phyloP scores from a whole-genome alignment of 2,888 invertebrate species.

The Kuschelorhynchus macadamiae region DNA sequence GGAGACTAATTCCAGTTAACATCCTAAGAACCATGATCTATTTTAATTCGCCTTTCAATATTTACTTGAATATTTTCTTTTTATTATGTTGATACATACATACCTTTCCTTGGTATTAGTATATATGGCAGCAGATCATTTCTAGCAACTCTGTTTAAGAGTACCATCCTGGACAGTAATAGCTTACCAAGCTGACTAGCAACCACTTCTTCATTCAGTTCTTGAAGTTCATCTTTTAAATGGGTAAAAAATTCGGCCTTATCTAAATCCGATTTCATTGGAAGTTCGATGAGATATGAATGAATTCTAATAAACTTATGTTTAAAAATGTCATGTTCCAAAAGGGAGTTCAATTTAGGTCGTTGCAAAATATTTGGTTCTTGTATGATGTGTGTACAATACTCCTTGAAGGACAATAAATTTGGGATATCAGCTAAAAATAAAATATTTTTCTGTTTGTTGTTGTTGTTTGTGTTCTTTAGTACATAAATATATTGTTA shows the following conservation, averaged over 20 bases:
- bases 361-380: slow-evolving; percentile 76
- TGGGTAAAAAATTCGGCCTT: slow-evolving; percentile 84
- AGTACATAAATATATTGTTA: background rate
- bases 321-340: slow-evolving; percentile 84
- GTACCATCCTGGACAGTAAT: slow-evolving; percentile 86
- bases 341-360: slow-evolving; percentile 77
- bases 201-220: slow-evolving; percentile 85
- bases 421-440: slow-evolving; percentile 77
- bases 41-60: no score
- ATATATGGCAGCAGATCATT: slow-evolving; percentile 79
- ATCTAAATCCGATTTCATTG: slow-evolving; percentile 83
- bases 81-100: no score
- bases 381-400: slow-evolving; percentile 79
- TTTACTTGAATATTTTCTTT: no score
- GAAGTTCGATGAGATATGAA: slow-evolving; percentile 85
- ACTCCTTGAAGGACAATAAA: slow-evolving; percentile 78
- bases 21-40: no score
- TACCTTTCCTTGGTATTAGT: slow-evolving; percentile 80
- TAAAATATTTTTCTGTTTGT: slow-evolving; percentile 25
- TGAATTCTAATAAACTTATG: slow-evolving; percentile 89
- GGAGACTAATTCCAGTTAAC: no score
- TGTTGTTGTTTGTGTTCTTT: no score
- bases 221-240: slow-evolving; percentile 77
- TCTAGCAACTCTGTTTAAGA: slow-evolving; percentile 86
- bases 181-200: slow-evolving; percentile 85